Base-by-base conservation (phyloP, 2,888 invertebrate genomes). In the Didymodactylos carnosus region DNA sequence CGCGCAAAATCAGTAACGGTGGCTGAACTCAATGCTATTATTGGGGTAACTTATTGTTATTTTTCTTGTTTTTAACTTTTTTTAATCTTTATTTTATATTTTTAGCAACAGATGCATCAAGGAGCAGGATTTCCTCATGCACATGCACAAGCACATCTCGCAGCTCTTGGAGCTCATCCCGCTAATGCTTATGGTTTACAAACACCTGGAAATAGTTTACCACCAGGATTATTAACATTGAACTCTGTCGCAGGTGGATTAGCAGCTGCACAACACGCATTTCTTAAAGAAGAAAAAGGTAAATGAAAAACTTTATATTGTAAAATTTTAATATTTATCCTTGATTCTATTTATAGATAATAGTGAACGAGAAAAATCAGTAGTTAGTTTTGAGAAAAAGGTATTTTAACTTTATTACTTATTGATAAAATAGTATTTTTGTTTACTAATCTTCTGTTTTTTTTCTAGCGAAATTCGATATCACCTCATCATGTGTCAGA, bases 1-100 rank as follows among this genome's bases (percentile, higher is more conserved):
- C 87, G 94, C 83, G 94, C 95, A 79, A 97, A 97, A 86, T 93
- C 94, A 86, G 92, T 98, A 82, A 94, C 83, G 51, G 92, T 94
- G 92, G 89, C 92, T 77, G 95, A 95, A 85, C 87, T 95, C 77
- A 94, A 94, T 85, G 89, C 93, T 80, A 93, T 95, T 79, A 93
- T 94, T 81, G 93, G 93, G 89, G 94, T 95, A 88, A 27, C n/a
- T n/a, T n/a, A n/a, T n/a, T n/a, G n/a, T n/a, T n/a, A n/a, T n/a
- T n/a, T n/a, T n/a, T n/a, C n/a, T n/a, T n/a, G n/a, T n/a, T n/a
- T n/a, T n/a, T n/a, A n/a, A n/a, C n/a, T n/a, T n/a, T n/a, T n/a
- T n/a, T n/a, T n/a, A n/a, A n/a, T n/a, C 46, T 46, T 4, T 46
- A n/a, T 46, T 19, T 62, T 19, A 10, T 25, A n/a, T 35, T 62